These are phyloP conservation scores for Craterocephalus amniculus DNA, from an alignment of 2,797 vertebrate genomes.

Conservation along the genomic window DNA sequence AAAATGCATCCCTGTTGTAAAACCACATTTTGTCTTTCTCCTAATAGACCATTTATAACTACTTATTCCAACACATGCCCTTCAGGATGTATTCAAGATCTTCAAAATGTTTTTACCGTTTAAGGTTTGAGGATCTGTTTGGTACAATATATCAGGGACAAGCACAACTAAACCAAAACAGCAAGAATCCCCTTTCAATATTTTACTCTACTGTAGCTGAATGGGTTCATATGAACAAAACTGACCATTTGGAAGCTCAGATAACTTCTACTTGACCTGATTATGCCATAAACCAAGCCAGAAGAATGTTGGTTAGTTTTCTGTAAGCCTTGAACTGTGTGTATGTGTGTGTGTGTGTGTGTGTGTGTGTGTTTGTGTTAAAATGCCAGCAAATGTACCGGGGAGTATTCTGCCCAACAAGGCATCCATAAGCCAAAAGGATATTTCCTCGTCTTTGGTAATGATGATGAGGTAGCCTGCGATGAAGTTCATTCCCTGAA, in stretches of 20 bases:
- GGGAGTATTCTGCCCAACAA: conserved; percentile 91
- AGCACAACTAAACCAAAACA: neutral
- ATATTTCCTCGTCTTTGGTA: conserved; percentile 93
- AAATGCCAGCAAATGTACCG: conserved; percentile 72
- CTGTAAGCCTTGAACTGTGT: neutral
- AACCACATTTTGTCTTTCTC: too few relatives aligned
- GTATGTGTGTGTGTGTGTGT: neutral
- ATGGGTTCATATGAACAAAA: neutral
- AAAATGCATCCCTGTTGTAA: too few relatives aligned
- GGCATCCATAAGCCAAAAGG: conserved; percentile 96
- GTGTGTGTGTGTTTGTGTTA: neutral
- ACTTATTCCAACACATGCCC: too few relatives aligned
- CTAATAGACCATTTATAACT: too few relatives aligned
- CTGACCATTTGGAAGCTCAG: neutral
- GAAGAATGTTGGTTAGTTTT: neutral
- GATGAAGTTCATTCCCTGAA: conserved; percentile 97
- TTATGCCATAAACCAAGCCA: neutral
- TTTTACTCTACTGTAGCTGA: neutral
- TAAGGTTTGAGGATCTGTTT: too few relatives aligned
- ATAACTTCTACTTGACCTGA: neutral
- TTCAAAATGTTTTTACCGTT: too few relatives aligned
- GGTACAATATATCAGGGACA: too few relatives aligned
- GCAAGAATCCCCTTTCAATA: neutral
- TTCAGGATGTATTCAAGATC: too few relatives aligned
- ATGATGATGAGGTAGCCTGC: conserved; percentile 94